These are phyloP conservation scores for Pseudoips prasinana DNA, from an alignment of 2,888 invertebrate species.

Conservation along the genomic window DNA sequence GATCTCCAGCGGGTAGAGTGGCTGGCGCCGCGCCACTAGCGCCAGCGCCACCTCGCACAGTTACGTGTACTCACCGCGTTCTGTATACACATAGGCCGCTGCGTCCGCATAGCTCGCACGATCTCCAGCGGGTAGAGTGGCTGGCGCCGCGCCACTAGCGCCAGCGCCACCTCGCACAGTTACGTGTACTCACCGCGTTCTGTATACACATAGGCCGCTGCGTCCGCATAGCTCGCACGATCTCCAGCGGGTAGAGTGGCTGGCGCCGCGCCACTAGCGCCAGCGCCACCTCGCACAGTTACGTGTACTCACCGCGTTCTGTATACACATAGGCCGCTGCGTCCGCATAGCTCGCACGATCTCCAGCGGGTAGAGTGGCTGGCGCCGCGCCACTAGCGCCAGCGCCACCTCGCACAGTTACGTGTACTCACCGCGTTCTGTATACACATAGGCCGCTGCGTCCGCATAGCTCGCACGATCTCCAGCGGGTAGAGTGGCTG, in stretches of 20 bases:
- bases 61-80: constrained; percentile 90
- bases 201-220: constrained; percentile 99
- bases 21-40: constrained; percentile 94
- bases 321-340: constrained; percentile 99
- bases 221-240: constrained; percentile 96
- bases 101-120: constrained; percentile 96
- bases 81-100: constrained; percentile 99
- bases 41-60: constrained; percentile 98
- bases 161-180: constrained; percentile 98
- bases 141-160: constrained; percentile 94
- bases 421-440: constrained; percentile 94
- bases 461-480: constrained; percentile 96
- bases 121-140: constrained; percentile 98
- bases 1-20: constrained; percentile 97
- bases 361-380: constrained; percentile 98
- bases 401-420: constrained; percentile 97
- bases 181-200: constrained; percentile 90
- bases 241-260: constrained; percentile 97
- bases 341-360: constrained; percentile 97
- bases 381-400: constrained; percentile 94
- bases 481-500: constrained; percentile 98
- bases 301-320: constrained; percentile 92
- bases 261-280: constrained; percentile 95
- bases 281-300: constrained; percentile 97
- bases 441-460: constrained; percentile 99